Conservation (phyloP, 2,888 invertebrate species). For the Melanophora roralis region DNA sequence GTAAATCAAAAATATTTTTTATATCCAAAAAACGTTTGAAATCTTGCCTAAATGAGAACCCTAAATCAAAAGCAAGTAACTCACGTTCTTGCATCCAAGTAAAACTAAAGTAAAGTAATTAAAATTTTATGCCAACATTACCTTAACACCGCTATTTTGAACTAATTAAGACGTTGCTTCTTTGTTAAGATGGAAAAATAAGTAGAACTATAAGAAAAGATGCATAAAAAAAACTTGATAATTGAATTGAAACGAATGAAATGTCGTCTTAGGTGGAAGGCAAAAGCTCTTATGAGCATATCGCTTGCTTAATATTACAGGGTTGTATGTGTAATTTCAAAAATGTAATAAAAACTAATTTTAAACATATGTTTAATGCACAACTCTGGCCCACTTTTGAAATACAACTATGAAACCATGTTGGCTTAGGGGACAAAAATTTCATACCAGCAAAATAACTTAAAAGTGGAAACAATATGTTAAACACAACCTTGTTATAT, state of each 20-base stretch:
- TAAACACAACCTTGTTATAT: no score
- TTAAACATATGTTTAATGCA: no score
- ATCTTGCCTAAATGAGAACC: not conserved
- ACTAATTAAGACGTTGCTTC: slow-evolving; percentile 33
- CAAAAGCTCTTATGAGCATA: not conserved
- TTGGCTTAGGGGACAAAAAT: no score
- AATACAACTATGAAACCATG: no score
- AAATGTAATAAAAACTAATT: no score
- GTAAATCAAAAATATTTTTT: no score
- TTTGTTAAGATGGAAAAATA: slow-evolving; percentile 6
- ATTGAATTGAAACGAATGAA: slow-evolving; percentile 40
- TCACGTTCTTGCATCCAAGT: not conserved
- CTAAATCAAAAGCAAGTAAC: not conserved
- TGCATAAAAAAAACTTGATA: slow-evolving; percentile 20
- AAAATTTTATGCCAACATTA: slow-evolving; percentile 52
- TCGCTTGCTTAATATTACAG: no score
- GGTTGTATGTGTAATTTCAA: no score
- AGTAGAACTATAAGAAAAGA: not conserved
- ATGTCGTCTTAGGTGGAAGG: not conserved
- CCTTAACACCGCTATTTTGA: slow-evolving; percentile 46
- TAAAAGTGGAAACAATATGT: no score
- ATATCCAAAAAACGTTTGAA: no score
- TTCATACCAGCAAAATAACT: no score
- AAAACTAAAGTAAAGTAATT: slow-evolving; percentile 38
- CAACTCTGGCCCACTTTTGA: no score